Conservation (phyloP, 2,888 invertebrate species). For the Eupeodes latifasciatus region DNA sequence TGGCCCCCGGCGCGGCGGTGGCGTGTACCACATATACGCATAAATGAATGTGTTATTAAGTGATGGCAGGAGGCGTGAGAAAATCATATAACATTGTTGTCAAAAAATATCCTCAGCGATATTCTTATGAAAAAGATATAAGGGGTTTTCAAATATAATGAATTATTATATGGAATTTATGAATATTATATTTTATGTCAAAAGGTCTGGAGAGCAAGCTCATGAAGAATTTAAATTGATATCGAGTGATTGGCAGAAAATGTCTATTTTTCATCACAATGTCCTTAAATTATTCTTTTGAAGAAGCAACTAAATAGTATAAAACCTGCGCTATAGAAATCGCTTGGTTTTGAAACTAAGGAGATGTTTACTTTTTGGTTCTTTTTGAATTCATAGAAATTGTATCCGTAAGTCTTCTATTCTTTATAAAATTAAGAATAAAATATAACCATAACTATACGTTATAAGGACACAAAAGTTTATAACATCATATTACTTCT, state of each 20-base stretch:
- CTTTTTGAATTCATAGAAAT: too few relatives aligned
- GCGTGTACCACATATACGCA: not conserved
- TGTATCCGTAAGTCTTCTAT: too few relatives aligned
- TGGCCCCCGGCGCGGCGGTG: conserved; percentile 33
- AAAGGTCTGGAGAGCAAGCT: not conserved
- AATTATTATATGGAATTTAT: conserved; percentile 30
- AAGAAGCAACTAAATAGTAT: too few relatives aligned
- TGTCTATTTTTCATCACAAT: not conserved
- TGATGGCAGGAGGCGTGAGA: conserved; percentile 71
- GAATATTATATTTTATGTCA: conserved; percentile 11
- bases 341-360: too few relatives aligned
- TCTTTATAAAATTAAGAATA: too few relatives aligned
- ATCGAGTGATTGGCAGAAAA: conserved; percentile 8
- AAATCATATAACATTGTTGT: conserved; percentile 67
- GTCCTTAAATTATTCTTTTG: too few relatives aligned
- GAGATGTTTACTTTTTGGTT: too few relatives aligned
- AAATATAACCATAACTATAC: too few relatives aligned
- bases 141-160: conserved; percentile 22
- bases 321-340: too few relatives aligned
- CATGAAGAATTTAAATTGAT: conserved; percentile 35
- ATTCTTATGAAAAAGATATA: conserved; percentile 19
- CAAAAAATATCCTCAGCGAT: conserved; percentile 43
- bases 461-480: too few relatives aligned
- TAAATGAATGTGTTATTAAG: conserved; percentile 6
- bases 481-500: too few relatives aligned